Base-by-base conservation (phyloP, 2,888 invertebrate genomes). In the Volucella bombylans region DNA sequence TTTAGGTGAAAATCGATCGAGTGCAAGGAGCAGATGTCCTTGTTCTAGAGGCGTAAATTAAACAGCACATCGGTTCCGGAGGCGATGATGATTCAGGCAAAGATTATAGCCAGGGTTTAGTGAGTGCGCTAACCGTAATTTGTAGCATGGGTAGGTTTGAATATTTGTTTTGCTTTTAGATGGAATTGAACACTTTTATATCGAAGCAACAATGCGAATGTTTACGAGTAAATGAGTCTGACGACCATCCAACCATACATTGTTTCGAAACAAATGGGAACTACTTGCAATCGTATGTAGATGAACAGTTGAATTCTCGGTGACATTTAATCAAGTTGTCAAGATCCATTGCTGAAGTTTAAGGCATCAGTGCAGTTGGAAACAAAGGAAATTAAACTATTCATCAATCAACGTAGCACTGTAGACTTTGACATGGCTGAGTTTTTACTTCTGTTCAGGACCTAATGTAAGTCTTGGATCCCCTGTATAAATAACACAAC, bases 341-440 rank as follows among this genome's bases (percentile, higher is more conserved):
- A 99, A 99, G 93, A 94, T 99, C 61, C 99, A 99, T 92, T 99
- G 8, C 90, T 99, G 87, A 96, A 96, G 92, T 93, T 99, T 79
- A 97, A 97, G 92, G 97, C 94, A 0, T 97, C 98, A 1, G 92
- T 93, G 88, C 96, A 97, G 88, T 95, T 96, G 88, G 99, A 98
- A 0, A 99, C 99, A 1, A 99, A 99, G 92, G 95, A 93, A 79
- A 92, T 99, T n/a, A 97, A 97, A 92, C 91, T 99, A 15, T 99
- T 99, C 91, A 98, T 98, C 89, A 99, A 99, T 92, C 98, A 98
- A 91, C 98, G 99, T 8, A 94, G 96, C 88, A 98, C 98, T 15
- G 94, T 99, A 87, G 99, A 99, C 92, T 99, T 99, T 92, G 99
- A 99, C 91, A 94, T 96, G 91, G 99, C 99, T 1, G 94, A 95